Base-by-base conservation (phyloP, 2,888 invertebrate genomes). In the Stictocephala bisonia region DNA sequence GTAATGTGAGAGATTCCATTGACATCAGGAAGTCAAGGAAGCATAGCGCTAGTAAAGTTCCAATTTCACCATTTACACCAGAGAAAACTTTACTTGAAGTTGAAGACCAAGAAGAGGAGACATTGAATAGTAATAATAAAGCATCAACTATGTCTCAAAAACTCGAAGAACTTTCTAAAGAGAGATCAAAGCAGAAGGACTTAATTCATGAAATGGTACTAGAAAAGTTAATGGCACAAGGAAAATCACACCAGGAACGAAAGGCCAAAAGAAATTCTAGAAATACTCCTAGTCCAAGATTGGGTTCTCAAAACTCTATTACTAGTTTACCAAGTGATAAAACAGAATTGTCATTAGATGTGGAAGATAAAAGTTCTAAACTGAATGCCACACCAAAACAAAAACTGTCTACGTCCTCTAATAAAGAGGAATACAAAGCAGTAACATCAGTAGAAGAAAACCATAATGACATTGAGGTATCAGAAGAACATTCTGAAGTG, bases 151-250 rank as follows among this genome's bases (percentile, higher is more conserved):
- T 90, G 2, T 88, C 87, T 0, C 86, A 89, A 72, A 91, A 90
- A 82, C 86, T 92, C 70, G 92, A 93, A 82, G 91, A 93, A 84
- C 87, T 95, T 35, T 90, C 91, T 76, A 89, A 91, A 81, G 93
- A 94, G 82, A 87, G 94, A 71, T 91, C 91, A 41, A 91, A 93
- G 81, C 94, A 95, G 83, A 94, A 94, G 77, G 92, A 91, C 82
- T 86, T 95, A 26, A 92, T 95, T 56, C 90, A 94, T 80, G 91
- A 94, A 82, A 86, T 95, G 84, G 91, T 95, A 67, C 89, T 95
- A 87, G 93, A 92, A 81, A 91, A 93, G 83, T 85, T 93, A 79
- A 88, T 89, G 79, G 88, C 89, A 1, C 89, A 90, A 79, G 90
- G 90, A 78, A 90, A 89, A 78, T 86, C 86, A 9, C 78, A 80